Conservation (phyloP, 2,797 vertebrate genomes). For the Gastrophryne carolinensis region DNA sequence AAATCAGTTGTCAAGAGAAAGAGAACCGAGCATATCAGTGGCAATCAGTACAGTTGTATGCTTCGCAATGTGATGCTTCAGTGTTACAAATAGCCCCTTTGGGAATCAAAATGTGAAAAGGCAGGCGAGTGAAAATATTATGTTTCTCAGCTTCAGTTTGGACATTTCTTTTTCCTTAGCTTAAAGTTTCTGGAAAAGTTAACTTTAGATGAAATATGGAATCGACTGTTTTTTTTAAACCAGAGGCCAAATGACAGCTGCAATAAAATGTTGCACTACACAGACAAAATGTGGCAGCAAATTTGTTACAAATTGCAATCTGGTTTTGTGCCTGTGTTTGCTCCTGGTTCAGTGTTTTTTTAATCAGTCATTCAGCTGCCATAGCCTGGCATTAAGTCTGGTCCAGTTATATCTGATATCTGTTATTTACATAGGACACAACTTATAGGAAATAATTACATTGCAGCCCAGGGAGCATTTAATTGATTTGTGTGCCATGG, state of each 20-base stretch:
- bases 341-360: background rate
- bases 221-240: background rate
- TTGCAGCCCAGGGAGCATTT: too few species aligned
- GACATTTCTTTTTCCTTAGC: background rate
- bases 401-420: too few species aligned
- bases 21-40: too few species aligned
- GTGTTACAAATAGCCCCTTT: too few species aligned
- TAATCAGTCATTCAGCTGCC: background rate
- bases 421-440: too few species aligned
- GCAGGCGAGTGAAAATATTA: background rate
- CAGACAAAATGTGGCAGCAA: background rate
- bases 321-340: background rate
- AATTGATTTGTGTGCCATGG: too few species aligned
- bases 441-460: too few species aligned
- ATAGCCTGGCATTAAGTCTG: background rate
- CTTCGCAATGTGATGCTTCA: background rate
- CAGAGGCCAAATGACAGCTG: background rate
- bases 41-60: background rate
- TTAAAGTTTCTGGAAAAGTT: background rate
- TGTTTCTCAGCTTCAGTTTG: background rate
- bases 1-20: too few species aligned
- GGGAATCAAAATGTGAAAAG: too few species aligned
- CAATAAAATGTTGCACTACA: background rate
- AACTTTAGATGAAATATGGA: background rate
- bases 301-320: conserved; percentile 3